Evolutionary conservation across 2,888 invertebrate species (phyloP).

Genomic region (Chrysolina haemoptera): DNA sequence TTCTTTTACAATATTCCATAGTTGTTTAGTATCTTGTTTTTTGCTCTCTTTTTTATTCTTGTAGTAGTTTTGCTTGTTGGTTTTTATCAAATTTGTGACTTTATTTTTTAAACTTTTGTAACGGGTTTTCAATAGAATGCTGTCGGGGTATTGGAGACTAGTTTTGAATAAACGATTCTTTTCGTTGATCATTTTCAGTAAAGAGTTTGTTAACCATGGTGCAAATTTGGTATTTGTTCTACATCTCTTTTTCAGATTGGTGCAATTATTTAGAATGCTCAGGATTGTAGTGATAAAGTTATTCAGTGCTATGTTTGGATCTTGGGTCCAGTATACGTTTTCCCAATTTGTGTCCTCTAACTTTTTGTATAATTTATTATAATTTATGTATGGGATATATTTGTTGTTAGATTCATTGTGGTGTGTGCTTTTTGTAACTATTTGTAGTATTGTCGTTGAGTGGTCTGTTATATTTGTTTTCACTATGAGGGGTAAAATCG

Average conservation of each 20-base stretch:
- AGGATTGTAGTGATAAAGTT: not conserved
- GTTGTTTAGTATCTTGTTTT: too few relatives aligned
- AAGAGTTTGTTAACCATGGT: not conserved
- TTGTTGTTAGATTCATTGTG: too few relatives aligned
- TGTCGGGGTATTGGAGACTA: not conserved
- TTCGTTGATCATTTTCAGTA: not conserved
- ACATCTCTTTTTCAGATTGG: not conserved
- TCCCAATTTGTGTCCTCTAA: not conserved
- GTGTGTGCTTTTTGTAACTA: too few relatives aligned
- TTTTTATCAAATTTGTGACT: too few relatives aligned
- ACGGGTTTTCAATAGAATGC: not conserved
- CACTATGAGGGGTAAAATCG: too few relatives aligned
- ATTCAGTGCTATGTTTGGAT: not conserved
- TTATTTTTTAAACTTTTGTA: not conserved
- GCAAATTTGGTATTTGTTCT: not conserved
- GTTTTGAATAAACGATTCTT: not conserved
- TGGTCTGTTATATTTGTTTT: too few relatives aligned
- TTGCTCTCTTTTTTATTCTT: too few relatives aligned
- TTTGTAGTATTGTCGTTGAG: too few relatives aligned
- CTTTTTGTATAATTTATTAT: not conserved
- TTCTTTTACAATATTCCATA: too few relatives aligned
- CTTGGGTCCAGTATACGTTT: not conserved
- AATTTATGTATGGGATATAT: too few relatives aligned
- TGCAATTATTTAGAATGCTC: not conserved
- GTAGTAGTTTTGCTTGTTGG: too few relatives aligned